phyloP scores from a whole-genome alignment of 2,113 vertebrate species.

The Casuarius casuarius region DNA sequence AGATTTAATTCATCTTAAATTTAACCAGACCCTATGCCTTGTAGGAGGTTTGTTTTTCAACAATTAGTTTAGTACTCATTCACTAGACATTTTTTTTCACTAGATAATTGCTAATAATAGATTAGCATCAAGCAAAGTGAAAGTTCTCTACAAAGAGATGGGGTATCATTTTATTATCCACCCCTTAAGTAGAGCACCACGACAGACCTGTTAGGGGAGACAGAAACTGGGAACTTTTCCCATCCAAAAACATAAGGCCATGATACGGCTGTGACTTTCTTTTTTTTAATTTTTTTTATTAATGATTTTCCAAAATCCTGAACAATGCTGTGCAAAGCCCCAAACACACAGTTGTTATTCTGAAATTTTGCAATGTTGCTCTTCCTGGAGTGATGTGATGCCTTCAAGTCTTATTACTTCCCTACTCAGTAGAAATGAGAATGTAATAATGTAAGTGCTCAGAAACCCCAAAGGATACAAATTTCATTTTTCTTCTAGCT shows the following conservation, averaged over 20 bases:
- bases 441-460: neutral
- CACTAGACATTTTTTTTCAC: neutral
- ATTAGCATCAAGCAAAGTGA: neutral
- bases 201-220: neutral
- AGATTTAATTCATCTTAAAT: neutral
- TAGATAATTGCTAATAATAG: neutral
- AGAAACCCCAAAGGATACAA: neutral
- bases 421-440: neutral
- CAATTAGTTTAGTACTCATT: neutral
- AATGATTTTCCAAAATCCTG: neutral
- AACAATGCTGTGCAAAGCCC: neutral
- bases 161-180: accelerated
- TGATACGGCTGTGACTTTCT: neutral
- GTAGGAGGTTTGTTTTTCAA: neutral
- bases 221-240: accelerated
- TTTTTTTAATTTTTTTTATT: neutral
- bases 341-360: neutral
- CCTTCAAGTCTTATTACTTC: neutral
- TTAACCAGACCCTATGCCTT: neutral
- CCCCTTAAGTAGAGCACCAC: neutral
- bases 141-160: neutral
- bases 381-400: neutral
- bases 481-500: conserved; percentile 11
- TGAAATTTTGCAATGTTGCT: neutral
- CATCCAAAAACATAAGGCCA: neutral